A percentile compares a stretch with the other conserved stretches of the same genome.
Conservation (phyloP, 2,113 vertebrate species). For the Rhinoderma darwinii region DNA sequence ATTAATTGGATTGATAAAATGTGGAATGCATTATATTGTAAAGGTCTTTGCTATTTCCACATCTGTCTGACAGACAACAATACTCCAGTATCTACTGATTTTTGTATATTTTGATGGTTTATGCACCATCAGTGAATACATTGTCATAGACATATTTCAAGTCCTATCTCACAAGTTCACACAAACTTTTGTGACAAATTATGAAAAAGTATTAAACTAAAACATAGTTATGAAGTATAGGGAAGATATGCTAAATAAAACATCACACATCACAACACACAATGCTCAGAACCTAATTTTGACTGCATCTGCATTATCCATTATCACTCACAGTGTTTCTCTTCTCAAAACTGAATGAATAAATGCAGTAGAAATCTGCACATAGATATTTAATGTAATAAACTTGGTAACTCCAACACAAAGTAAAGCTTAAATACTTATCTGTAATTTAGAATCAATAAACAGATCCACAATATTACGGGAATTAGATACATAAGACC, state of each 20-base stretch:
- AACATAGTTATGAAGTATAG: not conserved
- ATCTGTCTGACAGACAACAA: slow-evolving; percentile 6
- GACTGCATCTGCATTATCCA: no score
- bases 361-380: no score
- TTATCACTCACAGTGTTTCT: no score
- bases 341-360: no score
- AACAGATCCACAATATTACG: no score
- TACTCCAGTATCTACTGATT: not conserved
- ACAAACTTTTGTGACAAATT: not conserved
- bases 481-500: no score
- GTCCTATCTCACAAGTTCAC: not conserved
- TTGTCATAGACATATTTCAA: not conserved
- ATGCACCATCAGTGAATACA: not conserved
- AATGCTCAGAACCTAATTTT: no score
- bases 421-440: no score
- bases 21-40: slow-evolving; percentile 6
- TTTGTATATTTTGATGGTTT: not conserved
- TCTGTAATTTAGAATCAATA: no score
- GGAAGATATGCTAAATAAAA: not conserved
- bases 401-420: no score
- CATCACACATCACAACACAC: no score
- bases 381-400: no score
- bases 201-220: not conserved
- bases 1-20: slow-evolving; percentile 50
- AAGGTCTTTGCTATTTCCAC: slow-evolving; percentile 29